Base-by-base conservation (phyloP, 2,888 invertebrate species). In the Rhopalosiphum nymphaeae region DNA sequence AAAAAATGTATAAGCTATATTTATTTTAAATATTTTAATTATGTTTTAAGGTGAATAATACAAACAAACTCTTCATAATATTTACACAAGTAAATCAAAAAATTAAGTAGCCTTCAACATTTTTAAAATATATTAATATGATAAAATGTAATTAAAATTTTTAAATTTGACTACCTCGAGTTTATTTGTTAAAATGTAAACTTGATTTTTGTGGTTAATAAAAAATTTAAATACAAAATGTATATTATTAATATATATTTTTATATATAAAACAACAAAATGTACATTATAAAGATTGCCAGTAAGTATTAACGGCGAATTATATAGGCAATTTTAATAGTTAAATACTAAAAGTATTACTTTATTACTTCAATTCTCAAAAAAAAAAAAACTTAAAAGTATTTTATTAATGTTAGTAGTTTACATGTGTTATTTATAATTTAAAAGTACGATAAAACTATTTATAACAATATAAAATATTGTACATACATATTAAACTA, bases 251-350 rank as follows among this genome's bases (percentile, higher is more conserved):
- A 36, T 36, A 78, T n/a, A n/a, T n/a, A n/a, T n/a, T n/a, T n/a
- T n/a, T n/a, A n/a, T n/a, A n/a, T n/a, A n/a, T 78, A 36, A n/a
- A 21, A 36, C 5, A 16, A 36, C 36, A 78, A 3, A n/a, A n/a
- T n/a, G 7, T 36, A 78, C 36, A 36, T 36, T 36, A 78, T 21
- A 9, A 78, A 78, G 21, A 9, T 78, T 36, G 7, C 5, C 16
- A 36, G 16, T 16, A 36, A 67, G 21, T 21, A 36, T 36, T 9
- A 9, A 53, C 87, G 92, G 92, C 67, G 42, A 87, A 61, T 53
- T 2, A 67, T 53, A 87, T 88, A 92, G 92, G 87, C 92, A 67
- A 88, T 92, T 92, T 88, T 42, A 67, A 87, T n/a, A n/a, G n/a
- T n/a, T n/a, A n/a, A n/a, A n/a, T n/a, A n/a, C n/a, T n/a, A n/a